phyloP scores from a whole-genome alignment of 2,797 vertebrate genomes.

The Meda fulgida region DNA sequence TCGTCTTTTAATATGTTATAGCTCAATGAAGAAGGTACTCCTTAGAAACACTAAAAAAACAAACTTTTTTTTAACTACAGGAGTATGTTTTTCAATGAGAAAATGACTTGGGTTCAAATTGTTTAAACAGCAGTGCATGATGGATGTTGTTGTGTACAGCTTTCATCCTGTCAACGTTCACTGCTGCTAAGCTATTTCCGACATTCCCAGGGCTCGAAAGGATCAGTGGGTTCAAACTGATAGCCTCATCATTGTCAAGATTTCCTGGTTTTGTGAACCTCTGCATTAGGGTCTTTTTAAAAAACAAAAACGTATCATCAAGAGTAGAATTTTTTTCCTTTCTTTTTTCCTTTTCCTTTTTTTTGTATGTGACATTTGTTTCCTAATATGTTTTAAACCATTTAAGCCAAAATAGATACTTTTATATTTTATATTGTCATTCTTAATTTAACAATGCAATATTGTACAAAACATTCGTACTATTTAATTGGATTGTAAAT shows the following conservation, averaged over 20 bases:
- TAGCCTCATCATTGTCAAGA: conserved; percentile 40
- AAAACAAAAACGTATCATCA: conserved; percentile 32
- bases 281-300: conserved; percentile 31
- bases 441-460: conserved; percentile 82
- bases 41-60: conserved; percentile 53
- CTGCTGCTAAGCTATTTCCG: conserved; percentile 50
- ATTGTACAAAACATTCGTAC: conserved; percentile 74
- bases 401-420: conserved; percentile 77
- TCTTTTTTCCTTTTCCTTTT: neutral
- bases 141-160: conserved; percentile 51
- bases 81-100: conserved; percentile 56
- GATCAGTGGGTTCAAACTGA: conserved; percentile 35
- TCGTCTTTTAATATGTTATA: conserved; percentile 55
- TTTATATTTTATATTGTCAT: conserved; percentile 62
- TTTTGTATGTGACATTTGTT: conserved; percentile 42
- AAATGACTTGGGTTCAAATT: conserved; percentile 38
- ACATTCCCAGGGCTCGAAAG: conserved; percentile 57
- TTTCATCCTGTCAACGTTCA: conserved; percentile 33
- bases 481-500: conserved; percentile 83
- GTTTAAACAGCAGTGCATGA: conserved; percentile 41
- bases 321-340: conserved; percentile 37
- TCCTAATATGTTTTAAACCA: conserved; percentile 33
- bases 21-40: conserved; percentile 57
- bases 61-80: neutral
- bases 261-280: conserved; percentile 46